These are phyloP conservation scores for Eupithecia pulchellata DNA, from an alignment of 2,888 invertebrate species.

Conservation along the genomic window DNA sequence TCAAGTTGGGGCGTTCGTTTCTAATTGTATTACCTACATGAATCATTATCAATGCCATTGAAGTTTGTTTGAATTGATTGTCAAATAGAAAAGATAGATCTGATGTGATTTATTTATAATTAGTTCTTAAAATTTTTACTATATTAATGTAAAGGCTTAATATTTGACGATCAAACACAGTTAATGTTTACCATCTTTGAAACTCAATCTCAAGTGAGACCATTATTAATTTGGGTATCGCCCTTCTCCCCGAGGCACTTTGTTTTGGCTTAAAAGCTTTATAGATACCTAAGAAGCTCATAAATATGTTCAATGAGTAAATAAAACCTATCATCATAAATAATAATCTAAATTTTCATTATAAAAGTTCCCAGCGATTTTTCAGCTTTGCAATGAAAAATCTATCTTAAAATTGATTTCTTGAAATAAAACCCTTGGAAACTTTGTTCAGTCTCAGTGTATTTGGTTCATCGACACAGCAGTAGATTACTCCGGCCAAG, in stretches of 20 bases:
- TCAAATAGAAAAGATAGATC: not conserved
- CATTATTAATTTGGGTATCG: not conserved
- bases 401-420: not conserved
- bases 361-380: not conserved
- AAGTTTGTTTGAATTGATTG: not conserved
- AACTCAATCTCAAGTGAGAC: constrained; percentile 1
- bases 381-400: not conserved
- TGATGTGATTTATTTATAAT: not conserved
- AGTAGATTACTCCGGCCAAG: constrained; percentile 65
- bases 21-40: no score
- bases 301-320: not conserved
- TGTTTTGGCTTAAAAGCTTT: not conserved
- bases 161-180: constrained; percentile 3
- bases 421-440: constrained; percentile 9
- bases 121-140: not conserved
- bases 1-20: not conserved
- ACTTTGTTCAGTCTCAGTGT: constrained; percentile 40
- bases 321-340: not conserved
- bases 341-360: not conserved
- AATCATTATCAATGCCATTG: not conserved
- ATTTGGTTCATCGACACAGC: constrained; percentile 68
- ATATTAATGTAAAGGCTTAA: not conserved
- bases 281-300: not conserved
- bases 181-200: not conserved
- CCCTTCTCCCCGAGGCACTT: constrained; percentile 6